These are phyloP conservation scores for Drosophila colorata DNA, from an alignment of 2,888 invertebrate species.

Conservation along the genomic window DNA sequence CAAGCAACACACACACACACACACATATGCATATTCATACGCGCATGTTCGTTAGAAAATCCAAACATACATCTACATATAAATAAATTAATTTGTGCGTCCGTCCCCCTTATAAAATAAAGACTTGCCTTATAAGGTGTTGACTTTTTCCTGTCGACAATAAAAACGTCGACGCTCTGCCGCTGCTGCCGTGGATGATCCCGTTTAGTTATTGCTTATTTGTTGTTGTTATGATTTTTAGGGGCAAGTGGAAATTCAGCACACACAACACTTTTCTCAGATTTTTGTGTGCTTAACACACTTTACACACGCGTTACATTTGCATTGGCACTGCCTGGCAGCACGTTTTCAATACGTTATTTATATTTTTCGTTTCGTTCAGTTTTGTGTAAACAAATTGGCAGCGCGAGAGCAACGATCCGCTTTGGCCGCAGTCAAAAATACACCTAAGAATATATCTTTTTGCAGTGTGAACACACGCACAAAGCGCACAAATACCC, in stretches of 20 bases:
- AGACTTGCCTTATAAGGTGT: slow-evolving; percentile 72
- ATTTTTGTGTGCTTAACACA: slow-evolving; percentile 40
- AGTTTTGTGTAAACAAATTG: slow-evolving; percentile 45
- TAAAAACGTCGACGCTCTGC: slow-evolving; percentile 28
- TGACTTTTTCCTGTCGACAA: slow-evolving; percentile 60
- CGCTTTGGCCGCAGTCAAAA: slow-evolving; percentile 24
- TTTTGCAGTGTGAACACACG: slow-evolving; percentile 19
- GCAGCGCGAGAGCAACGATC: slow-evolving; percentile 19
- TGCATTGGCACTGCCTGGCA: slow-evolving; percentile 27
- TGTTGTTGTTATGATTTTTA: slow-evolving; percentile 23
- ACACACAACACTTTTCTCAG: slow-evolving; percentile 27
- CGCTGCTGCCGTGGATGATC: slow-evolving; percentile 15
- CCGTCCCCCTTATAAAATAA: slow-evolving; percentile 33
- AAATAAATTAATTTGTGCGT: slow-evolving; percentile 26
- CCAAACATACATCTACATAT: slow-evolving; percentile 15
- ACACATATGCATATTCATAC: background rate
- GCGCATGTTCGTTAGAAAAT: slow-evolving; percentile 21
- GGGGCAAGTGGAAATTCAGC: slow-evolving; percentile 9
- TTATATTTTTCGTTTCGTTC: slow-evolving; percentile 39
- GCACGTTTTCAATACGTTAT: slow-evolving; percentile 31
- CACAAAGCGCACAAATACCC: slow-evolving; percentile 1
- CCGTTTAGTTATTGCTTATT: slow-evolving; percentile 26
- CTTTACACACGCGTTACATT: slow-evolving; percentile 39
- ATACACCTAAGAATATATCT: slow-evolving; percentile 34
- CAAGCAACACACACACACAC: slow-evolving; percentile 16